A percentile compares a stretch with the other conserved stretches of the same genome.
Conservation (phyloP, 2,888 invertebrate species). For the Apantesis nais region DNA sequence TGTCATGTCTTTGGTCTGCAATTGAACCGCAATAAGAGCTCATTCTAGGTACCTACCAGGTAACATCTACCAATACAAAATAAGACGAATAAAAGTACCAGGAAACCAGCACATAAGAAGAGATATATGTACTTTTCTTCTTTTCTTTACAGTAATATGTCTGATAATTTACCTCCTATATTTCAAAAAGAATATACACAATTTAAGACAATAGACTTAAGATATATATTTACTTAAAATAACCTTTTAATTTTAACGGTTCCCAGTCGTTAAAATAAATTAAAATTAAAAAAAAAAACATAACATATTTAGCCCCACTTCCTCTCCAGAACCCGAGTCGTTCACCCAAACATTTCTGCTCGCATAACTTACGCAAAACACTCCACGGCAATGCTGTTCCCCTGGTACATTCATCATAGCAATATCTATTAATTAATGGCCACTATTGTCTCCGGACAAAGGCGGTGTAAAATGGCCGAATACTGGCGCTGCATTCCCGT, state of each 20-base stretch:
- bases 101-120: neutral
- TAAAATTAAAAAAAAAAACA: neutral
- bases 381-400: slow-evolving; percentile 13
- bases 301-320: neutral
- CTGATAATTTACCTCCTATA: no score
- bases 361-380: slow-evolving; percentile 13
- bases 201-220: no score
- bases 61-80: no score
- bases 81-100: neutral
- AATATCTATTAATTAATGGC: slow-evolving; percentile 21
- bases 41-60: no score
- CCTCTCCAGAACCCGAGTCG: neutral
- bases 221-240: neutral
- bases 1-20: no score
- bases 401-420: slow-evolving; percentile 26
- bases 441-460: slow-evolving; percentile 19
- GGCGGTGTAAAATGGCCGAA: slow-evolving; percentile 16
- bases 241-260: no score
- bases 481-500: slow-evolving; percentile 4
- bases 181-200: no score
- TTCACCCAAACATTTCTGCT: neutral
- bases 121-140: neutral
- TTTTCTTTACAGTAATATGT: neutral
- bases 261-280: neutral
- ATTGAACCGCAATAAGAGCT: no score